Conservation (phyloP, 2,113 vertebrate genomes). For the Cardinalis cardinalis region DNA sequence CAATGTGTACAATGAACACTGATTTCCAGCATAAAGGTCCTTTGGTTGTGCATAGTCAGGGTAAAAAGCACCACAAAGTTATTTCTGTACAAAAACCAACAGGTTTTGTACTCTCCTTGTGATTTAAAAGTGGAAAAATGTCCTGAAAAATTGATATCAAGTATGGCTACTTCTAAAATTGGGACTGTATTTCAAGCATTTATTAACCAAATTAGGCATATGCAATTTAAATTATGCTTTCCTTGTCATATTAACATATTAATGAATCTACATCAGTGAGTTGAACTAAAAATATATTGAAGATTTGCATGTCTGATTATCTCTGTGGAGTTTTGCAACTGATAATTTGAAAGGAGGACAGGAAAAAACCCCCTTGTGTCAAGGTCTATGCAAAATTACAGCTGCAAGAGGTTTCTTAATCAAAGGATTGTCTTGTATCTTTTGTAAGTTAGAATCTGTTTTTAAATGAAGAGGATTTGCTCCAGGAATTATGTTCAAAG, state of each 20-base stretch:
- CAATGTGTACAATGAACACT: background rate
- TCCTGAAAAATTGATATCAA: background rate
- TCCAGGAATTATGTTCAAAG: background rate
- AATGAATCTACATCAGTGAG: constrained; percentile 33
- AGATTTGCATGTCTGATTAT: constrained; percentile 54
- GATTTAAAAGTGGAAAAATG: background rate
- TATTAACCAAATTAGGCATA: constrained; percentile 38
- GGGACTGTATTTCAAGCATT: background rate
- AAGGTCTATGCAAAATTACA: constrained; percentile 20
- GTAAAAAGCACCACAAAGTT: background rate
- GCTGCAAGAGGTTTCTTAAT: constrained; percentile 1
- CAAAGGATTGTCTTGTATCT: background rate
- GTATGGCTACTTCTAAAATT: background rate
- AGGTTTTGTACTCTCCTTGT: background rate
- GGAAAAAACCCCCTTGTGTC: background rate
- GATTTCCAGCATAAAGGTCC: background rate
- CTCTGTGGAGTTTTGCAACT: constrained; percentile 1
- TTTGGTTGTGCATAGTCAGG: background rate
- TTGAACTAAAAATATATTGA: constrained; percentile 10
- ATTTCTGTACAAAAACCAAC: background rate
- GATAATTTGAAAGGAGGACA: background rate
- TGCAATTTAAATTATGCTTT: constrained; percentile 25
- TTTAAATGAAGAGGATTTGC: background rate
- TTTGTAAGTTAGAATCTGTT: background rate
- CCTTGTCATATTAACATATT: constrained; percentile 29